phyloP scores from a whole-genome alignment of 2,888 invertebrate species.

The Synergus umbraculus region DNA sequence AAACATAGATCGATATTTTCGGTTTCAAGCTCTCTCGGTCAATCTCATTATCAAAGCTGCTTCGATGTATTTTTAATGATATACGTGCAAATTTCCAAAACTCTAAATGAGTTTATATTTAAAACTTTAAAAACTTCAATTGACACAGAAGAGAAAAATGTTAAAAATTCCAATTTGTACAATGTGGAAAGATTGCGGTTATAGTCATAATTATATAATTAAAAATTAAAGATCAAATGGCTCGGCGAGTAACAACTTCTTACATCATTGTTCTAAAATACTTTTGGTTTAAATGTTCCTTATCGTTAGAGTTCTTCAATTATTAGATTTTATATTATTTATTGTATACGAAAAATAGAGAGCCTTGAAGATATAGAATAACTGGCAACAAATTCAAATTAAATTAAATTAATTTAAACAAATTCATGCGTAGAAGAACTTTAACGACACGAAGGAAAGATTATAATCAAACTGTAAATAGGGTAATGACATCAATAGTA shows the following conservation, averaged over 20 bases:
- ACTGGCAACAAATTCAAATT: too few relatives aligned
- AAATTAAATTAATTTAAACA: background rate
- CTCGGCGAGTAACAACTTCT: conserved; percentile 44
- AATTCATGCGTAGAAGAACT: background rate
- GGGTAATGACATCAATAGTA: background rate
- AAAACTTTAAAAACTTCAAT: background rate
- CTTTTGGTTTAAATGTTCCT: conserved; percentile 9
- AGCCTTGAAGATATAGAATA: background rate
- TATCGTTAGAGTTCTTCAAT: conserved; percentile 51
- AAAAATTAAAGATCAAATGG: conserved; percentile 10
- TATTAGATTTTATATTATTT: conserved; percentile 1
- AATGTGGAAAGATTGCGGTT: background rate
- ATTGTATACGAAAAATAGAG: background rate
- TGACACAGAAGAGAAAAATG: background rate
- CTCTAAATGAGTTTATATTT: background rate
- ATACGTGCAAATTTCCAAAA: background rate
- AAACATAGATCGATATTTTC: conserved; percentile 53
- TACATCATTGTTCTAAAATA: conserved; percentile 21
- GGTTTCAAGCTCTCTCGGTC: conserved; percentile 30
- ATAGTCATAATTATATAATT: background rate
- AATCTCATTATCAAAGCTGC: conserved; percentile 15
- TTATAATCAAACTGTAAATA: background rate
- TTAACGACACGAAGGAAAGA: background rate
- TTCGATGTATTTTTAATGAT: background rate
- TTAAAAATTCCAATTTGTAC: background rate